Evolutionary conservation across 2,797 vertebrate genomes (phyloP), one percentile per base, ranked within the genome.

Genomic region (Erpetoichthys calabaricus): DNA sequence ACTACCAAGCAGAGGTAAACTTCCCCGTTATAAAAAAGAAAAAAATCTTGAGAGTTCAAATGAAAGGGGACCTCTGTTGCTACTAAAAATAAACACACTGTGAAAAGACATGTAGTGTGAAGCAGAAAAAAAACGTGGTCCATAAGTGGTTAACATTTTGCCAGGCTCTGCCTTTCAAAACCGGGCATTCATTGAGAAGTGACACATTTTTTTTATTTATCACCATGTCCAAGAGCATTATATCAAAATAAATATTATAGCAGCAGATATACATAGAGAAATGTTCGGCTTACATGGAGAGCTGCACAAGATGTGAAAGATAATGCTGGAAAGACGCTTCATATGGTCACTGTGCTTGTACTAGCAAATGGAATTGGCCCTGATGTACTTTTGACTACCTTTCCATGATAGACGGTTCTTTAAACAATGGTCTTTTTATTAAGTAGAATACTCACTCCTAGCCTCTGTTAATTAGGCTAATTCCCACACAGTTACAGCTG

Each of bases 341-440:
- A n/a, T 51, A 51, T 25, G n/a, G 44, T 57, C 45, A 45, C n/a
- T 55, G 53, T 57, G 56, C 47, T 45, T 41, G 56, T 57, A 10
- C 47, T 45, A 6, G 44, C 57, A 56, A 56, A 45, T 45, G 25
- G 25, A 25, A 25, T 25, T 25, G 25, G 25, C 25, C 25, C 25
- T 25, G 25, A 25, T 2, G 25, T 25, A 25, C 25, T 25, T 25
- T 25, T 25, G 25, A 5, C 4, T 51, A 8, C 49, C 8, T 5
- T 41, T 60, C 56, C 56, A 51, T 78, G 77, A 80, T 80, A 65
- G 77, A 80, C 77, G 78, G 62, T 55, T 7, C 4, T 56, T 59
- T 51, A 62, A 63, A 82, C 80, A 81, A 78, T 79, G 65, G 62
- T 59, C 70, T 71, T 67, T 71, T 73, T 80, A 77, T 82, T 73